Evolutionary conservation across 2,797 vertebrate species (phyloP), one percentile per base, ranked within the genome.

Genomic region (Rhynchonycteris naso): DNA sequence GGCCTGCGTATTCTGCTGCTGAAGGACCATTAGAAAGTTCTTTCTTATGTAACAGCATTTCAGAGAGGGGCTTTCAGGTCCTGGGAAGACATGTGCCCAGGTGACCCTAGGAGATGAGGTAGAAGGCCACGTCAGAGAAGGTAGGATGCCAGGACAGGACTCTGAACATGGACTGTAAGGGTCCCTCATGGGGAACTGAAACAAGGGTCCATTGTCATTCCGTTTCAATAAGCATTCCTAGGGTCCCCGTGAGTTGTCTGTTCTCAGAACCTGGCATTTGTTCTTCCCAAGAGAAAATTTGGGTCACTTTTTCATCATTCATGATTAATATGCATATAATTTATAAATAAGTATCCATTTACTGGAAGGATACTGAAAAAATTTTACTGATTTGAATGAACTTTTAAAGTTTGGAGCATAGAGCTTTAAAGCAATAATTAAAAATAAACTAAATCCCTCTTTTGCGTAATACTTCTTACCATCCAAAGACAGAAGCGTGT

Each of bases 281-380:
- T 84, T 69, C 52, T 95, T 82, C 65, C 52, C 63, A 59, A 88
- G 30, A 91, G n/a, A 68, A 61, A 78, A 85, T 38, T 21, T 83
- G 38, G 22, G 19, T 83, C 76, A 86, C 19, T 43, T 59, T 82
- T 35, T 76, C 43, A 9, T 69, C 68, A 71, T 33, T 35, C 87
- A 47, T 75, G 30, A 82, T 47, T 69, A 76, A 54, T 38, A 43
- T 69, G 24, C 24, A 10, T n/a, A 28, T 35, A 54, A 76, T 54
- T 47, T 71, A 2, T 21, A 90, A 90, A 76, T 47, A 81, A 54
- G 19, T 35, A 68, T 50, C 21, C 12, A 50, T 28, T 76, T 63
- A 56, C 33, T 56, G 12, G 14, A 47, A 82, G 24, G 22, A 18
- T 30, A 14, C 50, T 82, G 63, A 71, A 91, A 76, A 47, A 69